Percentiles rank a stretch among this genome's conserved stretches.
Evolutionary conservation across 2,797 vertebrate species (phyloP).

Genomic region (Tauraco hartlaubi): DNA sequence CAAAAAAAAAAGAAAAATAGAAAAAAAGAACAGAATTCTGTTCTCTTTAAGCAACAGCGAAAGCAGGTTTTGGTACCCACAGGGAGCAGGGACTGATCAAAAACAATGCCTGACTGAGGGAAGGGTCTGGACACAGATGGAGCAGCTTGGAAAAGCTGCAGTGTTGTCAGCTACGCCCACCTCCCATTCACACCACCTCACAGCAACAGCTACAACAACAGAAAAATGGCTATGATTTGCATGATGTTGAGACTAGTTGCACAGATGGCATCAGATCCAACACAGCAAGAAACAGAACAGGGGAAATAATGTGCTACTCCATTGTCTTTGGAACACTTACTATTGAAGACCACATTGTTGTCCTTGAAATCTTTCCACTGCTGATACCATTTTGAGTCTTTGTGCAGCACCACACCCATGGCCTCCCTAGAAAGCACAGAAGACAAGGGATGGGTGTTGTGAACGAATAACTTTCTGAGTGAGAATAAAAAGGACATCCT

Average conservation of each 20-base stretch:
- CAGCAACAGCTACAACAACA: not conserved
- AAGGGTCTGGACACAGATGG: not conserved
- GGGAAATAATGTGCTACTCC: not conserved
- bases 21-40: not conserved
- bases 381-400: conserved; percentile 97
- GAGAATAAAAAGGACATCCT: not conserved
- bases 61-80: not conserved
- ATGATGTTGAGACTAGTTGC: not conserved
- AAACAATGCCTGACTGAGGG: not conserved
- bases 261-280: not conserved
- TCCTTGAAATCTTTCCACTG: conserved; percentile 99
- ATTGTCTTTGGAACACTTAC: conserved; percentile 80
- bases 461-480: rapidly evolving
- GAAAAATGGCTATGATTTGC: not conserved
- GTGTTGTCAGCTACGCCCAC: not conserved
- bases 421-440: conserved; percentile 84
- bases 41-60: not conserved
- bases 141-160: not conserved
- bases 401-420: conserved; percentile 94
- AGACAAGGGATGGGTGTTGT: not conserved
- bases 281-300: not conserved
- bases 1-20: not conserved
- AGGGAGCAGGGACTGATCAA: not conserved
- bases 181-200: not conserved
- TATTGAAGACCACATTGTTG: conserved; percentile 94